phyloP scores from a whole-genome alignment of 35 echinoderm and acorn worm genomes.

The Apostichopus japonicus region DNA sequence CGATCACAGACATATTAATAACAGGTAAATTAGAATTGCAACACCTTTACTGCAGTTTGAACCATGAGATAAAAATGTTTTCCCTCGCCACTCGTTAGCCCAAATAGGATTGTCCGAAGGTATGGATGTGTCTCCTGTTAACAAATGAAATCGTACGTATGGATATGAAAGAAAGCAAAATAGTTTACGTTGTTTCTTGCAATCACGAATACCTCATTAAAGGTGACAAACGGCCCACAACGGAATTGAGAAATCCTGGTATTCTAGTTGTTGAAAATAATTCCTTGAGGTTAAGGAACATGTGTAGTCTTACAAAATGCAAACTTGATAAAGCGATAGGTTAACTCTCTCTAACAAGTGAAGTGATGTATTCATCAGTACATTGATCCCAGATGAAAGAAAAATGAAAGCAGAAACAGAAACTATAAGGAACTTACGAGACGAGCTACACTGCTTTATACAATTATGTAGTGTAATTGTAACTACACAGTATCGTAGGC shows the following conservation, averaged over 20 bases:
- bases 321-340: too few relatives aligned
- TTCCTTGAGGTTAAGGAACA: too few relatives aligned
- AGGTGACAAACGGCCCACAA: background rate
- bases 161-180: constrained; percentile 6
- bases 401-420: too few relatives aligned
- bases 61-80: background rate
- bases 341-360: too few relatives aligned
- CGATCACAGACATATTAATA: background rate
- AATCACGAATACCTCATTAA: constrained; percentile 3
- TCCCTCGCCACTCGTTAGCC: background rate
- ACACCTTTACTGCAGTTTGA: constrained; percentile 3
- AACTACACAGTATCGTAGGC: too few relatives aligned
- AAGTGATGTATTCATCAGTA: too few relatives aligned
- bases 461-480: too few relatives aligned
- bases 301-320: too few relatives aligned
- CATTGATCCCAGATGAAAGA: too few relatives aligned
- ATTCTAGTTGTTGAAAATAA: background rate
- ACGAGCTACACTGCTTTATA: too few relatives aligned
- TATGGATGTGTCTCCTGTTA: constrained; percentile 12
- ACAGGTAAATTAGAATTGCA: background rate
- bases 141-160: background rate
- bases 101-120: constrained; percentile 17
- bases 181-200: constrained; percentile 19
- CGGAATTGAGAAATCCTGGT: background rate
- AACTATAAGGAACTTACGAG: too few relatives aligned